A percentile compares a stretch with the other conserved stretches of the same genome.
These are phyloP conservation scores for Pristionchus entomophagus DNA, from an alignment of 2,888 invertebrate genomes.

Conservation along the genomic window DNA sequence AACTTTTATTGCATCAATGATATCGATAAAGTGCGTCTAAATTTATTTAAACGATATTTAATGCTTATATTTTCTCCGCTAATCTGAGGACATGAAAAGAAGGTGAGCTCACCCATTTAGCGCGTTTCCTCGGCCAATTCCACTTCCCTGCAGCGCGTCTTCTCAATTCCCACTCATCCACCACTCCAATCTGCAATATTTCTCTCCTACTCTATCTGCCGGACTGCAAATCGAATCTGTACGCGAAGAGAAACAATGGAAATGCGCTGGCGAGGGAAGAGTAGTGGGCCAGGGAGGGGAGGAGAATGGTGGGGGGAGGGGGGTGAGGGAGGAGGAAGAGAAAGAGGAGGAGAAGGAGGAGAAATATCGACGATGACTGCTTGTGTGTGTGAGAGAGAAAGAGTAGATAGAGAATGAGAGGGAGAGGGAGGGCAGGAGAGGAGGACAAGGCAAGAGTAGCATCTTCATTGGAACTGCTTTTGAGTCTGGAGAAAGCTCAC, in stretches of 20 bases:
- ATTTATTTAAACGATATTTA: no score
- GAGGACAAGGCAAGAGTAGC: conserved; percentile 13
- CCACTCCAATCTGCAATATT: conserved; percentile 7
- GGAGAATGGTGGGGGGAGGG: no score
- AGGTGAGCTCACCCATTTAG: conserved; percentile 31
- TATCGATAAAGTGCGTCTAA: no score
- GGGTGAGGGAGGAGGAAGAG: conserved; percentile 44
- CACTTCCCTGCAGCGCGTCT: neutral
- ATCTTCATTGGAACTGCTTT: conserved; percentile 15
- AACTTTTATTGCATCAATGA: neutral
- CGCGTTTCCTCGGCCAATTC: neutral
- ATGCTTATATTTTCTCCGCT: no score
- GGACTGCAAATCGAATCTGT: conserved; percentile 4
- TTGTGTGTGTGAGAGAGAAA: conserved; percentile 2
- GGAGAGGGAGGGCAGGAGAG: neutral
- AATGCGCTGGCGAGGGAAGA: conserved; percentile 48
- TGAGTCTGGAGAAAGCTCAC: no score
- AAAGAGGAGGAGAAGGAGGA: conserved; percentile 47
- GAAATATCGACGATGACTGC: conserved; percentile 40
- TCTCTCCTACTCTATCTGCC: neutral
- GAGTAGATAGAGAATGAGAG: neutral
- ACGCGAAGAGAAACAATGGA: conserved; percentile 25
- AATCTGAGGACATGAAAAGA: no score
- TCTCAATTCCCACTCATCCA: neutral
- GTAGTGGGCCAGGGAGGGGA: conserved; percentile 43